A percentile compares a stretch with the other conserved stretches of the same genome.
Conservation (phyloP, 2,888 invertebrate species). For the Abscondita cerata region DNA sequence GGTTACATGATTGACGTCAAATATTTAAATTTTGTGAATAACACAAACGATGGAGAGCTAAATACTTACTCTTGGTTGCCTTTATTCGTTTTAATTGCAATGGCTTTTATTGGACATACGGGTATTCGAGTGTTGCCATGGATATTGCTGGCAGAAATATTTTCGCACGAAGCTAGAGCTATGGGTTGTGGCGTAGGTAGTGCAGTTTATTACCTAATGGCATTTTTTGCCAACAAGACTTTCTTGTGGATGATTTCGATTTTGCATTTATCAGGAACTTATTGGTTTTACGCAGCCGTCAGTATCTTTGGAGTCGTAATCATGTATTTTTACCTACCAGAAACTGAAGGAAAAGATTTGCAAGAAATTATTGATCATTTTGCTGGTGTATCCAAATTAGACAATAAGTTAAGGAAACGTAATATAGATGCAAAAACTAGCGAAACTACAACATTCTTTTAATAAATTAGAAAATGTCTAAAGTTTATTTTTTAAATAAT, state of each 20-base stretch:
- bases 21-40: too few species aligned
- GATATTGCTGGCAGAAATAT: slow-evolving; percentile 82
- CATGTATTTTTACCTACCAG: slow-evolving; percentile 75
- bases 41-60: not conserved
- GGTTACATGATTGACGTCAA: too few species aligned
- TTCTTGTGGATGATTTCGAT: slow-evolving; percentile 70
- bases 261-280: slow-evolving; percentile 74
- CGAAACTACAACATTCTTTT: too few species aligned
- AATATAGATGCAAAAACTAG: too few species aligned
- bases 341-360: slow-evolving; percentile 81
- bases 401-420: too few species aligned
- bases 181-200: slow-evolving; percentile 76
- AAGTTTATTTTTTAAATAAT: too few species aligned
- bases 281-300: slow-evolving; percentile 71
- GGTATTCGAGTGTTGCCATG: slow-evolving; percentile 78
- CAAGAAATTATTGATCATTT: slow-evolving; percentile 76
- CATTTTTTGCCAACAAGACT: slow-evolving; percentile 76
- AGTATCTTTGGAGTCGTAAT: slow-evolving; percentile 68
- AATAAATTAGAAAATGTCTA: too few species aligned
- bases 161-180: slow-evolving; percentile 71
- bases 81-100: slow-evolving; percentile 67
- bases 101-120: slow-evolving; percentile 74
- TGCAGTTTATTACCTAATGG: slow-evolving; percentile 76
- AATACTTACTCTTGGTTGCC: slow-evolving; percentile 67
- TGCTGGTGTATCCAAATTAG: slow-evolving; percentile 63